These are phyloP conservation scores for Lithophane socia DNA, from an alignment of 2,888 invertebrate genomes.

Conservation along the genomic window DNA sequence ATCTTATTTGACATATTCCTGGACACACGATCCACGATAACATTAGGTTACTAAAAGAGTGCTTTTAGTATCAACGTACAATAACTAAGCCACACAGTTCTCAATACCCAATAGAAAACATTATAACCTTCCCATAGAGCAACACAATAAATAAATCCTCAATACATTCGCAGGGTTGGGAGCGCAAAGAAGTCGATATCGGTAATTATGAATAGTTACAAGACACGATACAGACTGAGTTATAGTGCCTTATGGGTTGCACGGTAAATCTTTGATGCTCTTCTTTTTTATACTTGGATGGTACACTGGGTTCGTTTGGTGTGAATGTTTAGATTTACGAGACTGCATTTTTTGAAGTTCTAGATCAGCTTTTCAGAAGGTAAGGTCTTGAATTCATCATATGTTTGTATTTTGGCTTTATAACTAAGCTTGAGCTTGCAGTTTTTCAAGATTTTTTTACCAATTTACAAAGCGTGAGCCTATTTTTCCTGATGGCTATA, in stretches of 20 bases:
- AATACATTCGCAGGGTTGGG: constrained; percentile 79
- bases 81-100: not conserved
- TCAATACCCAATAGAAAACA: not conserved
- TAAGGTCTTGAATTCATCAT: not conserved
- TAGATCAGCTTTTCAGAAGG: not conserved
- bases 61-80: not conserved
- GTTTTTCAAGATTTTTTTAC: not conserved
- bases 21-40: not conserved
- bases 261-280: constrained; percentile 69
- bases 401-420: not conserved
- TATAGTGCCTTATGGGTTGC: constrained; percentile 73
- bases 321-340: not conserved
- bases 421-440: not conserved
- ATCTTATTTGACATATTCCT: not conserved
- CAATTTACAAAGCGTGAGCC: not conserved
- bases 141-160: constrained; percentile 76
- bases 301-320: not conserved
- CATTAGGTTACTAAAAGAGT: not conserved
- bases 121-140: not conserved
- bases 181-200: constrained; percentile 83
- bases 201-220: constrained; percentile 83
- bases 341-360: not conserved
- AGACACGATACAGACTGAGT: constrained; percentile 80
- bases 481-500: not conserved
- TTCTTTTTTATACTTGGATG: constrained; percentile 12